These are phyloP conservation scores for Etia nguti DNA, from an alignment of 2,113 vertebrate species.

Conservation along the genomic window DNA sequence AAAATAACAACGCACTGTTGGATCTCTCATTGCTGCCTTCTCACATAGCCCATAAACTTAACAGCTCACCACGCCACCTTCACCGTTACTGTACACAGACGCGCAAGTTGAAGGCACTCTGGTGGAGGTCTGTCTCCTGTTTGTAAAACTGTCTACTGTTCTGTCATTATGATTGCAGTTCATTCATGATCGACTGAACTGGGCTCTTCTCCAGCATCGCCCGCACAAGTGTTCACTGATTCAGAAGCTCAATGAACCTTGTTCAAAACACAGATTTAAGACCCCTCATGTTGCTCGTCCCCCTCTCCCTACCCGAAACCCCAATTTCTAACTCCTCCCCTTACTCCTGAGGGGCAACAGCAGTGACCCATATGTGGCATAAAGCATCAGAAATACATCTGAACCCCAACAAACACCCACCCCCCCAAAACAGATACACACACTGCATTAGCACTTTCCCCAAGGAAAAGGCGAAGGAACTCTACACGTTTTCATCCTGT, in stretches of 20 bases:
- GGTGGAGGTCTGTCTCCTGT: background rate
- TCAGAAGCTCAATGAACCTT: slow-evolving; percentile 31
- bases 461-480: slow-evolving; percentile 13
- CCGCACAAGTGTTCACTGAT: background rate
- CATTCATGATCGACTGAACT: background rate
- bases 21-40: slow-evolving; percentile 46
- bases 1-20: slow-evolving; percentile 61
- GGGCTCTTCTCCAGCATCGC: background rate
- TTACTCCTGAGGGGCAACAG: slow-evolving; percentile 22
- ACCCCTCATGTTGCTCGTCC: background rate
- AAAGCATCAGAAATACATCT: slow-evolving; percentile 58
- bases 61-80: slow-evolving; percentile 39
- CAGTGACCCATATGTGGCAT: slow-evolving; percentile 61
- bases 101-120: background rate
- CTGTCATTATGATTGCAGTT: slow-evolving; percentile 21
- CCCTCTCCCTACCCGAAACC: background rate
- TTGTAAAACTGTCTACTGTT: slow-evolving; percentile 6
- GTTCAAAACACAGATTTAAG: slow-evolving; percentile 5
- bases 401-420: slow-evolving; percentile 35
- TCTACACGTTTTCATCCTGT: slow-evolving; percentile 57
- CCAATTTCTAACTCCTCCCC: slow-evolving; percentile 15
- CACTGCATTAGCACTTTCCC: background rate
- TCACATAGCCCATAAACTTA: slow-evolving; percentile 62
- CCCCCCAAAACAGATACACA: background rate
- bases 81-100: background rate